Evolutionary conservation across 2,888 invertebrate species (phyloP).

Genomic region (Caenorhabditis sp.): DNA sequence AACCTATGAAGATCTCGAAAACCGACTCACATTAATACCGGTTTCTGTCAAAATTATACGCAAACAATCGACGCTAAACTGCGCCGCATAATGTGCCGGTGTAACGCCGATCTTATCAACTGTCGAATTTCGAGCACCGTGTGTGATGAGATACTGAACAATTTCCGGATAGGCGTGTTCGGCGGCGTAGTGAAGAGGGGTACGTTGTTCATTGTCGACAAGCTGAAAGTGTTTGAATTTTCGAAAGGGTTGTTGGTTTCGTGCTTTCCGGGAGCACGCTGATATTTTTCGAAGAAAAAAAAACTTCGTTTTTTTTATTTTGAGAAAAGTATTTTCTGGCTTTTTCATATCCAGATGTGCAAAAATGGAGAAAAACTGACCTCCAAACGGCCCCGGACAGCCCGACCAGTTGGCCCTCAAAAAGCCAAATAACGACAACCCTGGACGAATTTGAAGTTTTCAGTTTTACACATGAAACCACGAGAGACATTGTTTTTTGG

Average conservation of each 20-base stretch:
- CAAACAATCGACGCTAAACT: slow-evolving; percentile 49
- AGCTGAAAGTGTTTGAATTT: slow-evolving; percentile 28
- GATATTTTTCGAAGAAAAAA: too few relatives aligned
- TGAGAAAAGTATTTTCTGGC: too few relatives aligned
- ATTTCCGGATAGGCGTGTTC: slow-evolving; percentile 50
- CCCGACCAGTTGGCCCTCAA: too few relatives aligned
- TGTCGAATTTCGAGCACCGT: slow-evolving; percentile 50
- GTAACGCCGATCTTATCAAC: slow-evolving; percentile 55
- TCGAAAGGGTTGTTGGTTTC: too few relatives aligned
- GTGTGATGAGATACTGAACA: slow-evolving; percentile 47
- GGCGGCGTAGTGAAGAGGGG: slow-evolving; percentile 62
- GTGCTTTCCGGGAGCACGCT: too few relatives aligned
- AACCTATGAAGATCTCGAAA: slow-evolving; percentile 8
- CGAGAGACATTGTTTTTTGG: background rate
- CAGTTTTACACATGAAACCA: background rate
- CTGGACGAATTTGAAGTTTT: too few relatives aligned
- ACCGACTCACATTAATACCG: slow-evolving; percentile 3
- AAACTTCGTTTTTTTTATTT: too few relatives aligned
- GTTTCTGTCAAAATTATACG: slow-evolving; percentile 30
- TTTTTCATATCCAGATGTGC: too few relatives aligned
- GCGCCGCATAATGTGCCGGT: slow-evolving; percentile 68
- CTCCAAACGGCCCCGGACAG: too few relatives aligned
- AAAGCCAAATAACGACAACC: too few relatives aligned
- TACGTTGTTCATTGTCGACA: slow-evolving; percentile 58
- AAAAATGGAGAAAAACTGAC: too few relatives aligned